Evolutionary conservation across 2,113 vertebrate genomes (phyloP).

Genomic region (Erpornis zantholeuca): DNA sequence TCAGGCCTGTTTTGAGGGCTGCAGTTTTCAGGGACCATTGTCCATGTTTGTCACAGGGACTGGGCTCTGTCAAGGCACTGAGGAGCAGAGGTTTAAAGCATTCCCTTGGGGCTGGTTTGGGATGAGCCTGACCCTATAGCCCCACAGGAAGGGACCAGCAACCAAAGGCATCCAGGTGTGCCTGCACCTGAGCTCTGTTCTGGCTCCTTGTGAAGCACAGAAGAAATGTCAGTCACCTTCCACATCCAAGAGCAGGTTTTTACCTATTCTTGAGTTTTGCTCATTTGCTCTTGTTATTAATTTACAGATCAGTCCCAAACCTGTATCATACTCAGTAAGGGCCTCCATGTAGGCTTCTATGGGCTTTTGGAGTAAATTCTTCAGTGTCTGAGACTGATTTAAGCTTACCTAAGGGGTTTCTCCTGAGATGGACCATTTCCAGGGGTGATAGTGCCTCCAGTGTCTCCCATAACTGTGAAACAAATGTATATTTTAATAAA

Average conservation of each 20-base stretch:
- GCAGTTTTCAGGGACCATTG: background rate
- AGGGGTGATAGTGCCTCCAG: background rate
- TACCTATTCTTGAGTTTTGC: background rate
- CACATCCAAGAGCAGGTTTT: background rate
- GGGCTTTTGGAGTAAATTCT: background rate
- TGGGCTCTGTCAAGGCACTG: background rate
- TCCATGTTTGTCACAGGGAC: background rate
- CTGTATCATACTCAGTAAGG: background rate
- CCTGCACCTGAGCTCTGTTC: background rate
- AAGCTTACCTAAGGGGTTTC: constrained; percentile 24
- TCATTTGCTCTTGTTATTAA: background rate
- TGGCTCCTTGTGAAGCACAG: background rate
- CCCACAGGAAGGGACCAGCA: background rate
- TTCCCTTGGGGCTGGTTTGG: background rate
- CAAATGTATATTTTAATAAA: background rate
- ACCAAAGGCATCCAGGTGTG: background rate
- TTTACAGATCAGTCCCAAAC: background rate
- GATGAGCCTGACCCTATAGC: background rate
- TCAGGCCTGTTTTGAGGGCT: background rate
- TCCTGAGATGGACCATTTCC: background rate
- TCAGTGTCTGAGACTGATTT: background rate
- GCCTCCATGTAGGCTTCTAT: background rate
- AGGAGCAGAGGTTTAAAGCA: background rate
- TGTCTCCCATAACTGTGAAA: constrained; percentile 7
- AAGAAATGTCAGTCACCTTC: background rate